Percentiles rank a stretch among this genome's conserved stretches.
Conservation (phyloP, 1,140 invertebrate genomes). For the Plutomurus gul region DNA sequence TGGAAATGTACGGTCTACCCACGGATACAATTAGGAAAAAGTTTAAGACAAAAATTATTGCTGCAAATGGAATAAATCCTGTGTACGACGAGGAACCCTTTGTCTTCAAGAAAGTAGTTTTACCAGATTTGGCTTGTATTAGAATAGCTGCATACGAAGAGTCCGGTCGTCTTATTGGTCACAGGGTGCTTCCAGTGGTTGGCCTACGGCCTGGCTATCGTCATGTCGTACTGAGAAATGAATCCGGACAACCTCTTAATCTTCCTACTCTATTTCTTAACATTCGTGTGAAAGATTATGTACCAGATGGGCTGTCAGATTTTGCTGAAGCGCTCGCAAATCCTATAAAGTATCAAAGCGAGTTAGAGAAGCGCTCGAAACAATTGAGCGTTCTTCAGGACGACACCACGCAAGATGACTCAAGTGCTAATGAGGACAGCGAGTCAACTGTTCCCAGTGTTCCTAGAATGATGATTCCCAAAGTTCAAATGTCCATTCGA, state of each 20-base stretch:
- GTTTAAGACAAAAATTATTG: conserved; percentile 90
- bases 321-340: conserved; percentile 93
- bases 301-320: conserved; percentile 90
- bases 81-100: conserved; percentile 96
- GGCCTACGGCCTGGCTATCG: conserved; percentile 93
- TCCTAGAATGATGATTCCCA: not conserved
- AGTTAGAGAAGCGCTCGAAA: conserved; percentile 86
- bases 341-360: conserved; percentile 95
- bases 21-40: conserved; percentile 97
- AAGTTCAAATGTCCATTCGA: conserved; percentile 11
- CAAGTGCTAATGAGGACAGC: conserved; percentile 50
- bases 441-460: conserved; percentile 32
- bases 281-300: conserved; percentile 94
- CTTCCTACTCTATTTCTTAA: conserved; percentile 88
- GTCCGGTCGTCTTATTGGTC: conserved; percentile 89
- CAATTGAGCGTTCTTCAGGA: conserved; percentile 89
- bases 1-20: conserved; percentile 98
- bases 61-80: conserved; percentile 95
- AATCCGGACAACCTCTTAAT: conserved; percentile 90
- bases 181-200: conserved; percentile 92
- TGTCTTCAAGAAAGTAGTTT: conserved; percentile 97
- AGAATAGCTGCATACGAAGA: conserved; percentile 97
- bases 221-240: conserved; percentile 83
- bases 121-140: conserved; percentile 94
- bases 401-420: conserved; percentile 61